Percentiles rank a stretch among this genome's conserved stretches.
Evolutionary conservation across 2,797 vertebrate genomes (phyloP).

Genomic region (Sternarchorhynchus goeldii): DNA sequence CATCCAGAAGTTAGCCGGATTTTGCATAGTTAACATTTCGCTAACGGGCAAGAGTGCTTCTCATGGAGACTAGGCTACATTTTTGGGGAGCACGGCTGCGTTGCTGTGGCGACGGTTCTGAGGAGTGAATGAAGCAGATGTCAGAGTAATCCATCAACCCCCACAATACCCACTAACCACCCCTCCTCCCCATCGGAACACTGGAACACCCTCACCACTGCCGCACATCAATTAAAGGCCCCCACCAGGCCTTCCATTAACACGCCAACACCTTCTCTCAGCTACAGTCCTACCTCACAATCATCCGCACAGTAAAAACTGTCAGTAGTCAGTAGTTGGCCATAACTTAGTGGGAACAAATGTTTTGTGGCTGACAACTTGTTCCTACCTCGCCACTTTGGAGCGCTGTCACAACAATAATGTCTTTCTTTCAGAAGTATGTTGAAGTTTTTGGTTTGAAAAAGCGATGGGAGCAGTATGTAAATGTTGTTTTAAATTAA

Average conservation of each 20-base stretch:
- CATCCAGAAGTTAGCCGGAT: slow-evolving; percentile 79
- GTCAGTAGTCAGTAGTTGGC: slow-evolving; percentile 51
- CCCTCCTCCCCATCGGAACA: slow-evolving; percentile 74
- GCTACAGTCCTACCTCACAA: slow-evolving; percentile 49
- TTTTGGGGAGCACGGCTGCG: slow-evolving; percentile 79
- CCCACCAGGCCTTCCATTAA: slow-evolving; percentile 62
- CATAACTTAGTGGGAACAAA: slow-evolving; percentile 52
- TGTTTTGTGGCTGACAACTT: slow-evolving; percentile 50
- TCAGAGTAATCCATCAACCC: slow-evolving; percentile 85
- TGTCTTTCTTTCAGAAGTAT: slow-evolving; percentile 41
- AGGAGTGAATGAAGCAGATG: slow-evolving; percentile 89
- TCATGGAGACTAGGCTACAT: slow-evolving; percentile 81
- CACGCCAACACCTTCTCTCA: slow-evolving; percentile 58
- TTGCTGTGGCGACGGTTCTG: slow-evolving; percentile 87
- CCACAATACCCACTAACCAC: slow-evolving; percentile 60
- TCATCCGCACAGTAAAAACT: slow-evolving; percentile 54
- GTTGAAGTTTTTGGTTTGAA: neutral
- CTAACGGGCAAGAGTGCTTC: slow-evolving; percentile 80
- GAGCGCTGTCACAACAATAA: slow-evolving; percentile 51
- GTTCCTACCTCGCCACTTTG: slow-evolving; percentile 50
- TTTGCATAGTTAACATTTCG: slow-evolving; percentile 86
- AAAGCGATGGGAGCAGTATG: neutral
- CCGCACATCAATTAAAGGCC: slow-evolving; percentile 66
- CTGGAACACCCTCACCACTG: slow-evolving; percentile 71
- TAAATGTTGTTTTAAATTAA: no score